A percentile compares a stretch with the other conserved stretches of the same genome.
phyloP scores from a whole-genome alignment of 2,888 invertebrate genomes.

The Alentia gelatinosa region DNA sequence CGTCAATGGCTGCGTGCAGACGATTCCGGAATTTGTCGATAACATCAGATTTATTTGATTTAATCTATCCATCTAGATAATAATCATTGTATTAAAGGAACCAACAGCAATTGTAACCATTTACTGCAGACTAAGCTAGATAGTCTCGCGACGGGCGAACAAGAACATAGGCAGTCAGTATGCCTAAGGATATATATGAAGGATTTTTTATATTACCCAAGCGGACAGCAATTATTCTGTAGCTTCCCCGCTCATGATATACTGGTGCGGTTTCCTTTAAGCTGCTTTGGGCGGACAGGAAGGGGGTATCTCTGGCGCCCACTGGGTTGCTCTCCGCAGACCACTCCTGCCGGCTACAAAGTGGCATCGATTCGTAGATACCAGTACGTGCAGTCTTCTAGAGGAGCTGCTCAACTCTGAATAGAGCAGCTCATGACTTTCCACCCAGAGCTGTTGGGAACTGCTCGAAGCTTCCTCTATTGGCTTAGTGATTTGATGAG shows the following conservation, averaged over 20 bases:
- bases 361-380: not conserved
- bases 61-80: too few species aligned
- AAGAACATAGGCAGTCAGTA: too few species aligned
- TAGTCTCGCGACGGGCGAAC: too few species aligned
- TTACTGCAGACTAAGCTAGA: too few species aligned
- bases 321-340: not conserved
- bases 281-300: not conserved
- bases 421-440: not conserved
- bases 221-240: not conserved
- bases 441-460: not conserved
- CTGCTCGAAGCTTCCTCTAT: not conserved
- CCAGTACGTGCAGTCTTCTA: not conserved
- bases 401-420: not conserved
- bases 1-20: too few species aligned
- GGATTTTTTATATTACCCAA: too few species aligned
- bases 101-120: too few species aligned
- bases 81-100: too few species aligned
- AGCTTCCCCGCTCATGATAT: not conserved
- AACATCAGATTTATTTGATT: too few species aligned
- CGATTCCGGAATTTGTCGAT: too few species aligned
- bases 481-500: not conserved
- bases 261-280: not conserved
- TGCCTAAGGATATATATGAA: too few species aligned
- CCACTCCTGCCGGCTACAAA: not conserved
- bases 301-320: not conserved